phyloP scores from a whole-genome alignment of 2,797 vertebrate species.

The Pipistrellus nathusii region DNA sequence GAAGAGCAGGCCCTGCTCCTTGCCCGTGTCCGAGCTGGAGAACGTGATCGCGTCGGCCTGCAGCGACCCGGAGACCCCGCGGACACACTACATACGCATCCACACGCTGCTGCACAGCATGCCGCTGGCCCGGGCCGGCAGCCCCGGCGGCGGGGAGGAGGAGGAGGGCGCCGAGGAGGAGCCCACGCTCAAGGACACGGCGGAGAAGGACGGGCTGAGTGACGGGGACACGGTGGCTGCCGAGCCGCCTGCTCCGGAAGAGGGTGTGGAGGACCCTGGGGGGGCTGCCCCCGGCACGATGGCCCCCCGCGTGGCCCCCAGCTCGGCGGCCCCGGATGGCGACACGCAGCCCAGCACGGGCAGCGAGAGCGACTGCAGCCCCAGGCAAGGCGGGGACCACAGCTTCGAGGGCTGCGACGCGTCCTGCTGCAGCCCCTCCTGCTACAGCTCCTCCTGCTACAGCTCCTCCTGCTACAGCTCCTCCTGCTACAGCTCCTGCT shows the following conservation, averaged over 20 bases:
- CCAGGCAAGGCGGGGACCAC: conserved; percentile 89
- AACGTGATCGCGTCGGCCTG: conserved; percentile 96
- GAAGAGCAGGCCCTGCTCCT: conserved; percentile 94
- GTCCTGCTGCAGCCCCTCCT: conserved; percentile 96
- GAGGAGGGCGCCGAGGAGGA: conserved; percentile 87
- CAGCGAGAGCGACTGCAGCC: conserved; percentile 92
- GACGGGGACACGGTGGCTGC: conserved; percentile 87
- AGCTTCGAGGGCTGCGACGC: conserved; percentile 96
- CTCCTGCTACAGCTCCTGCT: conserved; percentile 96
- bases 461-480: conserved; percentile 94
- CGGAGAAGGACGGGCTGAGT: conserved; percentile 88
- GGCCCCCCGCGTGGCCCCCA: conserved; percentile 88
- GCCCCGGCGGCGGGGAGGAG: conserved; percentile 83
- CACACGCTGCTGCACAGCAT: conserved; percentile 97
- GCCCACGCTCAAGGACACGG: conserved; percentile 86
- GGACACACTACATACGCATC: conserved; percentile 97
- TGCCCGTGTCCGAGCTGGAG: conserved; percentile 97
- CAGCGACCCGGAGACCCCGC: conserved; percentile 95
- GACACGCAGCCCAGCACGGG: conserved; percentile 88
- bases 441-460: conserved; percentile 97
- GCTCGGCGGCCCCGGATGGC: conserved; percentile 91
- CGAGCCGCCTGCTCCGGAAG: conserved; percentile 79
- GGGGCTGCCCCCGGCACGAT: conserved; percentile 88
- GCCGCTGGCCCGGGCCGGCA: conserved; percentile 91
- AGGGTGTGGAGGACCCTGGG: conserved; percentile 80